Percentiles rank a stretch among this genome's conserved stretches.
phyloP scores from a whole-genome alignment of 2,113 vertebrate species.

The Caracal caracal region DNA sequence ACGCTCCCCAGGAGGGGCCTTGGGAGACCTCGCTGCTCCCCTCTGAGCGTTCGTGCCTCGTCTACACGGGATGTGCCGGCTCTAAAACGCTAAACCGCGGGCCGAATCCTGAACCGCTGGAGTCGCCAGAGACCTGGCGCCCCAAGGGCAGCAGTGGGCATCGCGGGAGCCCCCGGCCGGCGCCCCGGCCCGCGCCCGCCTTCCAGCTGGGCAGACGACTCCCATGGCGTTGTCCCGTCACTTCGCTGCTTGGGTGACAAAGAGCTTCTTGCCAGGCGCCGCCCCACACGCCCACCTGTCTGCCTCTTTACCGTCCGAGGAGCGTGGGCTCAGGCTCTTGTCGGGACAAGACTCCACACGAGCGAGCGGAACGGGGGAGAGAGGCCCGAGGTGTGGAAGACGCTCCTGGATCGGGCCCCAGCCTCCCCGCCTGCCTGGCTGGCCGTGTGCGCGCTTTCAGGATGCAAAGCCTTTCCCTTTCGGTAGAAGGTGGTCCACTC shows the following conservation, averaged over 20 bases:
- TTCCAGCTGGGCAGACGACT: not conserved
- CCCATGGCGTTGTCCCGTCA: too few relatives aligned
- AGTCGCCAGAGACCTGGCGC: too few relatives aligned
- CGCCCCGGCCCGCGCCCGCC: not conserved
- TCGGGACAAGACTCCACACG: not conserved
- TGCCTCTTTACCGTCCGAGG: not conserved
- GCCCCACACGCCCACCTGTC: not conserved
- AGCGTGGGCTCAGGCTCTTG: fast-evolving
- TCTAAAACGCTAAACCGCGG: not conserved
- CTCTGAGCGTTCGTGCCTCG: not conserved
- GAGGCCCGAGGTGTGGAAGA: fast-evolving
- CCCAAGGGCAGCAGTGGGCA: too few relatives aligned
- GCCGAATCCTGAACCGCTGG: too few relatives aligned
- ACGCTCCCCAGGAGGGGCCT: fast-evolving
- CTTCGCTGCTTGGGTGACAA: not conserved
- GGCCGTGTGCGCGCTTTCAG: not conserved
- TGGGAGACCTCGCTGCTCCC: not conserved
- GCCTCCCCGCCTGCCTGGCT: not conserved
- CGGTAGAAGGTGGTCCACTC: not conserved
- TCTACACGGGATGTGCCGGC: too few relatives aligned
- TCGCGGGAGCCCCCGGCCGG: fast-evolving
- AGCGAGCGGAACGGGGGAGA: not conserved
- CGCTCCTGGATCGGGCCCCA: not conserved
- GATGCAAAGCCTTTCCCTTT: not conserved
- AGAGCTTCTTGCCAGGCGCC: fast-evolving